Conservation (phyloP, 2,797 vertebrate genomes). For the Phrynocephalus forsythii region DNA sequence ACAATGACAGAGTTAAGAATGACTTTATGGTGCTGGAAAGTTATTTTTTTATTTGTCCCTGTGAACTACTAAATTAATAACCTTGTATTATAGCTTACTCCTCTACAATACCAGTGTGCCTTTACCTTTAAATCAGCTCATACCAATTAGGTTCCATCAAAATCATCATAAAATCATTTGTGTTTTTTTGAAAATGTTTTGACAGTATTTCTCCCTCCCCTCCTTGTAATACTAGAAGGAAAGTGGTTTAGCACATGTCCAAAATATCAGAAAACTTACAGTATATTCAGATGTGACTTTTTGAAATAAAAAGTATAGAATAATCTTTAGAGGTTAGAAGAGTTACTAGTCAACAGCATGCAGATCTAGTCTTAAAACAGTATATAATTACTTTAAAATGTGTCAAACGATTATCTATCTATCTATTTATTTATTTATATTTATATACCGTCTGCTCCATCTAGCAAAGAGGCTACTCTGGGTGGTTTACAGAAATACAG, state of each 20-base stretch:
- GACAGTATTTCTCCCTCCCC: neutral
- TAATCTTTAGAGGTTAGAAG: neutral
- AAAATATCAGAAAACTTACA: neutral
- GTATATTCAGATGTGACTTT: neutral
- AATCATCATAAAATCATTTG: neutral
- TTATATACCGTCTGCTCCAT: too few relatives aligned
- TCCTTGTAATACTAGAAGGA: neutral
- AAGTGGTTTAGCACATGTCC: neutral
- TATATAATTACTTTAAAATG: neutral
- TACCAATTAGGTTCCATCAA: neutral
- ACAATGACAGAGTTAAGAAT: too few relatives aligned
- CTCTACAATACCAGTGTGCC: neutral
- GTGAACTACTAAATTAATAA: neutral
- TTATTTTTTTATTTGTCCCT: too few relatives aligned
- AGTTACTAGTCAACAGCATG: neutral
- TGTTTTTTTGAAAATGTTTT: neutral
- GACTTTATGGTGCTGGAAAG: too few relatives aligned
- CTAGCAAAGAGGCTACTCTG: too few relatives aligned
- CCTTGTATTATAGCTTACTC: neutral
- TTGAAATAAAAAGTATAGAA: neutral
- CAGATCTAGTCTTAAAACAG: slow-evolving; percentile 7
- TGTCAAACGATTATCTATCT: neutral
- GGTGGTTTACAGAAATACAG: too few relatives aligned
- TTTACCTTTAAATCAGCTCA: neutral
- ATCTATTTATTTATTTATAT: too few relatives aligned